Evolutionary conservation across 2,113 vertebrate species (phyloP).

Genomic region (Cacatua alba): DNA sequence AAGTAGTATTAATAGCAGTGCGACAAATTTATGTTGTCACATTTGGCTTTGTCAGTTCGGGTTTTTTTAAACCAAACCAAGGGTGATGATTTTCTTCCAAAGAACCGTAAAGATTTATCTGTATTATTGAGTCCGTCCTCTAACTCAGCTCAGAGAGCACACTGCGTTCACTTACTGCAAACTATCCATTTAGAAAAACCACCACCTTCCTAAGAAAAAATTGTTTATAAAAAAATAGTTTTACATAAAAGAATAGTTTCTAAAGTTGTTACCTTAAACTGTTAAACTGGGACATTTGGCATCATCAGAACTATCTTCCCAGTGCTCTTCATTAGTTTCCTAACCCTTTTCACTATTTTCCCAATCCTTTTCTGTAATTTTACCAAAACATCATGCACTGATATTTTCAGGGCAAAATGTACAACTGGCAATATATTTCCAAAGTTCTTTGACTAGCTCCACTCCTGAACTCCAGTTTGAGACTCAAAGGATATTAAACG

Average conservation of each 20-base stretch:
- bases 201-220: neutral
- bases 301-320: neutral
- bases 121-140: neutral
- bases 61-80: neutral
- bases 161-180: neutral
- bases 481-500: neutral
- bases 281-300: neutral
- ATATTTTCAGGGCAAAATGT: neutral
- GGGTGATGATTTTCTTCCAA: neutral
- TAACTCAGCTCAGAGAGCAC: neutral
- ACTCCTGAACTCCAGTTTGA: neutral
- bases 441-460: neutral
- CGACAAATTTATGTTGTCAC: neutral
- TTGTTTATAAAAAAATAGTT: neutral
- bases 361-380: neutral
- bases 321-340: neutral
- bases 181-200: neutral
- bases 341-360: neutral
- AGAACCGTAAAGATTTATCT: neutral
- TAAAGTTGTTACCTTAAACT: neutral
- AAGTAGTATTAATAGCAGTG: neutral
- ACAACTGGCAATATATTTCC: neutral
- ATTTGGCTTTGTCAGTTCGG: neutral
- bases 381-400: neutral
- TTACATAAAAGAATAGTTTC: neutral